Evolutionary conservation across 1,140 invertebrate genomes (phyloP).

Genomic region (Drosophila sturtevanti): DNA sequence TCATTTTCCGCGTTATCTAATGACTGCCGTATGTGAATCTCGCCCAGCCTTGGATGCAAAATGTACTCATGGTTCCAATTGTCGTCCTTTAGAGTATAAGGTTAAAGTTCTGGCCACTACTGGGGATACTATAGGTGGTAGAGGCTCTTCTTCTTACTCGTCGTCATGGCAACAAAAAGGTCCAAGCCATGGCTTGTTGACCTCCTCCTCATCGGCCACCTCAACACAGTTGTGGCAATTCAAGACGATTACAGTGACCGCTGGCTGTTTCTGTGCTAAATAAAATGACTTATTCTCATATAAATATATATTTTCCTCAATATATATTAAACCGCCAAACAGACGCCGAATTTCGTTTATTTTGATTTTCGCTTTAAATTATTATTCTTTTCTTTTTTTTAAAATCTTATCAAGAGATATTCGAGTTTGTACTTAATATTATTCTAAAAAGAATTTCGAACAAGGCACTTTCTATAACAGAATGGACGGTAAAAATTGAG

Average conservation of each 20-base stretch:
- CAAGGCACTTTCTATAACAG: background rate
- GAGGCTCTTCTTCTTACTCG: background rate
- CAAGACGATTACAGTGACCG: slow-evolving; percentile 70
- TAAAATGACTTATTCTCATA: slow-evolving; percentile 22
- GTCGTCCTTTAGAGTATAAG: slow-evolving; percentile 76
- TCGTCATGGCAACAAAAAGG: slow-evolving; percentile 58
- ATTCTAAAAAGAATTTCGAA: background rate
- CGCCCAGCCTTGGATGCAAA: slow-evolving; percentile 48
- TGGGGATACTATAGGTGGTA: slow-evolving; percentile 15
- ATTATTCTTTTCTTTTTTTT: background rate
- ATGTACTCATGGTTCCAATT: slow-evolving; percentile 68
- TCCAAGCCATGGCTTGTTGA: background rate
- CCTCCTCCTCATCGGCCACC: background rate
- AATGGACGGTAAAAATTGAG: background rate
- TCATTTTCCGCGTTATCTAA: slow-evolving; percentile 71
- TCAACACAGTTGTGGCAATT: slow-evolving; percentile 62
- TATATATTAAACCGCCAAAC: slow-evolving; percentile 49
- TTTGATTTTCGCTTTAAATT: slow-evolving; percentile 9
- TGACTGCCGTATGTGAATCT: slow-evolving; percentile 74
- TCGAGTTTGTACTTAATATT: slow-evolving; percentile 1
- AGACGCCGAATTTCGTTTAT: slow-evolving; percentile 50
- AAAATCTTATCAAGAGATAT: slow-evolving; percentile 6
- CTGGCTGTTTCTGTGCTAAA: slow-evolving; percentile 79
- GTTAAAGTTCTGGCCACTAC: slow-evolving; percentile 61
- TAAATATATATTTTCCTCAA: slow-evolving; percentile 3